Base-by-base conservation (phyloP, 2,797 vertebrate species). In the Cheirogaleus major region DNA sequence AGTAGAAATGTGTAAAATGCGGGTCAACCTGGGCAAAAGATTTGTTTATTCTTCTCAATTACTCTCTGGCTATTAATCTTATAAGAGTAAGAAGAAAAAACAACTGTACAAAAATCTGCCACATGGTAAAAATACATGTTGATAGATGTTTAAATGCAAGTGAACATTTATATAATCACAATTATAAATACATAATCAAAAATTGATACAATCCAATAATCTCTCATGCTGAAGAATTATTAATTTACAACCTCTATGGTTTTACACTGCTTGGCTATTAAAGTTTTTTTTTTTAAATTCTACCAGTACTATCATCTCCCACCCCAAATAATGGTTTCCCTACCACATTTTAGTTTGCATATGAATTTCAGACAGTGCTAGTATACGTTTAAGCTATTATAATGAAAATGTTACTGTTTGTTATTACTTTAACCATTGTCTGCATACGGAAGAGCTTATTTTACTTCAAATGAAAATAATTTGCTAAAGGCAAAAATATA, bases 381-480 rank as follows among this genome's bases (percentile, higher is more conserved):
- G 63, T 25, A 5, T 23, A 72, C 41, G 57, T 50, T 52, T 48
- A 57, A 92, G n/a, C 2, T 41, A 90, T 73, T 41, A 59, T 4
- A 45, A 55, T 75, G 27, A 88, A 32, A 69, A 48, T 22, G 27
- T 63, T 59, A 35, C 38, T 83, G 8, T 48, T 48, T 27, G 4
- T 89, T 96, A 57, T 43, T 50, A 30, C 72, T 78, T 83, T 61
- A 78, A 80, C 8, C 6, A n/a, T 32, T 9, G 2, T 76, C 32
- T 76, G 10, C 27, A 57, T 65, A 63, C 13, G 45, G 65, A 55
- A 67, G 45, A 72, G 12, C 80, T 92, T 63, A 70, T 45, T 70
- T 92, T 43, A 63, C 23, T 93, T 85, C 43, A 87, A 84, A 20
- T 35, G 9, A 88, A 91, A 96, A 88, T 70, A 4, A 91, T 76